Base-by-base conservation (phyloP, 2,113 vertebrate genomes). In the Protomyctophum bolini region DNA sequence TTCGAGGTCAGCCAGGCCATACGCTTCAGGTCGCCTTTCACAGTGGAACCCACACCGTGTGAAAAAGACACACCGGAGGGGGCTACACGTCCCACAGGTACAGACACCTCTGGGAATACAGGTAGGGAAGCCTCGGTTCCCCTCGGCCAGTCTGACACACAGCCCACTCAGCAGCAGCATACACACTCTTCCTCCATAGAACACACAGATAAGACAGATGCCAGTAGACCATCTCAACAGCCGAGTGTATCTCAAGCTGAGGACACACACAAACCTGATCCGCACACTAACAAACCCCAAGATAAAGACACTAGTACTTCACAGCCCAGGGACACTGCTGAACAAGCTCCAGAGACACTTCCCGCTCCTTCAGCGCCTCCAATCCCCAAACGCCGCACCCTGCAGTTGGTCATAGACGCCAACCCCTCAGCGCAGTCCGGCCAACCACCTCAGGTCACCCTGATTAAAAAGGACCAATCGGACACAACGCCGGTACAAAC, bases 341-440 rank as follows among this genome's bases (percentile, higher is more conserved):
- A 54, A 66, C 51, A 66, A 65, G 60, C 73, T 50, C 59, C 70
- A 66, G 65, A 79, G 54, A 41, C 52, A 49, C 33, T 41, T 41
- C 3, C 33, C 33, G 33, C 11, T 45, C 48, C 67, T 15, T 61
- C n/a, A 62, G 68, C 52, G n/a, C 91, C 60, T 29, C 97, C 96
- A 0, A 64, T 96, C 50, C 96, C 96, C 45, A 98, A 98, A 85
- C 97, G 94, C 46, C 94, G 97, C 78, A 96, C 95, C 0, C 70
- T 95, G 48, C 94, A 93, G 64, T 63, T 94, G 59, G 77, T 93
- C 52, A 83, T 93, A 56, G 88, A 85, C 8, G 28, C 63, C 1
- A 1, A 14, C 6, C 6, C 59, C 5, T 33, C 63, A 6, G 82
- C 85, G 47, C 75, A 81, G 50, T 28, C 66, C 0, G 10, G 8